phyloP scores from a whole-genome alignment of 1,140 invertebrate species.

The Parasteatoda tepidariorum region DNA sequence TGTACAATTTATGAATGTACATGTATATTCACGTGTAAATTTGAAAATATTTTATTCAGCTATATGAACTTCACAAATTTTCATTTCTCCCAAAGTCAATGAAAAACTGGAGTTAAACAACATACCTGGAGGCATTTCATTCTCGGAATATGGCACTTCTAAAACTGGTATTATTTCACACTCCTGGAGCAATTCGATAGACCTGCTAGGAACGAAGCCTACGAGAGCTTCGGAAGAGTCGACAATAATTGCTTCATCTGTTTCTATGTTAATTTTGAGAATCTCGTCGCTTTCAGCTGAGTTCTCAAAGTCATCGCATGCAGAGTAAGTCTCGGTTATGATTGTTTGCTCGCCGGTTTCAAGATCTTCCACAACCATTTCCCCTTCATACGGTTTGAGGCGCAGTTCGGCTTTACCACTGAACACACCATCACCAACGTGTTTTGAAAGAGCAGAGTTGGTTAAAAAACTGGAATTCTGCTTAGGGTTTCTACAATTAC shows the following conservation, averaged over 20 bases:
- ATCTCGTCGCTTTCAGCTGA: constrained; percentile 70
- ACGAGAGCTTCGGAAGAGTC: constrained; percentile 66
- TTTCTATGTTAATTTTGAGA: constrained; percentile 72
- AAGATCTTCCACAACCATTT: constrained; percentile 67
- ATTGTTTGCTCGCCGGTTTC: constrained; percentile 51
- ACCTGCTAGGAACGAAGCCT: constrained; percentile 63
- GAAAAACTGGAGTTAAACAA: too few species aligned
- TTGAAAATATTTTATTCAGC: too few species aligned
- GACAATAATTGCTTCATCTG: constrained; percentile 71
- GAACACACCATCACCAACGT: neutral
- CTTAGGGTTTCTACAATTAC: too few species aligned
- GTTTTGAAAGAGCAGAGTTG: too few species aligned
- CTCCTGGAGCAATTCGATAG: constrained; percentile 61
- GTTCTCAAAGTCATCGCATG: constrained; percentile 59
- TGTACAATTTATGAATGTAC: too few species aligned
- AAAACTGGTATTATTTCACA: constrained; percentile 31
- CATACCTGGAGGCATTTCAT: neutral
- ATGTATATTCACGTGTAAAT: too few species aligned
- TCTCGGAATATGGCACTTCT: constrained; percentile 18
- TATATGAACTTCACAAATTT: too few species aligned
- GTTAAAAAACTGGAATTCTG: too few species aligned
- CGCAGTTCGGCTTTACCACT: neutral
- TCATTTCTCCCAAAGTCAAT: too few species aligned
- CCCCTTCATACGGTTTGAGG: constrained; percentile 9
- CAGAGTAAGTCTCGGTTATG: constrained; percentile 57